Evolutionary conservation across 1,140 invertebrate species (phyloP).

Genomic region (Venustaconcha ellipsiformis): DNA sequence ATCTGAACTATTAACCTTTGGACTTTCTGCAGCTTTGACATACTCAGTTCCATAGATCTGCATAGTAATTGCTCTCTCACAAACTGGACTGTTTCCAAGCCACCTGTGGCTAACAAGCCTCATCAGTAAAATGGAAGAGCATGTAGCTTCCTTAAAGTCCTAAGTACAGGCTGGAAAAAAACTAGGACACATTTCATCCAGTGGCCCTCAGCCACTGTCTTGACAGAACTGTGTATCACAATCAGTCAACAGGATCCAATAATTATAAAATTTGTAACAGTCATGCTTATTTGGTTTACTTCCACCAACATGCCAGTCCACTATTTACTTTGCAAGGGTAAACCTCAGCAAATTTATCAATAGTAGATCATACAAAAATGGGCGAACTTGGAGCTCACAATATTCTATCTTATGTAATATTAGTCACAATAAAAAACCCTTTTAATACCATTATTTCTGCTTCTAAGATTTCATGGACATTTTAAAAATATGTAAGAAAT

Average conservation of each 20-base stretch:
- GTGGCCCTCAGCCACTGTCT: conserved; percentile 17
- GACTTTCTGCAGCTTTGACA: conserved; percentile 7
- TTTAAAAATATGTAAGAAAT: too few relatives aligned
- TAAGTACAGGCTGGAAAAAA: conserved; percentile 29
- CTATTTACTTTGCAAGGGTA: too few relatives aligned
- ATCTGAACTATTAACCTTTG: conserved; percentile 5
- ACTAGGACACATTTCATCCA: conserved; percentile 16
- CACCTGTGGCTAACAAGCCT: conserved; percentile 24
- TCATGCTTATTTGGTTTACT: neutral
- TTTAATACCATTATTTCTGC: too few relatives aligned
- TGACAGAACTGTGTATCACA: conserved; percentile 34
- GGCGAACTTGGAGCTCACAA: too few relatives aligned
- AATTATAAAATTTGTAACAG: conserved; percentile 19
- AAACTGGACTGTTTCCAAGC: conserved; percentile 27
- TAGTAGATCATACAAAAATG: too few relatives aligned
- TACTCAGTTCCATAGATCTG: conserved; percentile 2
- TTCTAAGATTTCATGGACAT: too few relatives aligned
- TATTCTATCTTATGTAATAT: too few relatives aligned
- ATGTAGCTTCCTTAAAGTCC: conserved; percentile 17
- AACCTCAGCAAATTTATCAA: too few relatives aligned
- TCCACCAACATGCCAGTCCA: too few relatives aligned
- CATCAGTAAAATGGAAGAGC: neutral
- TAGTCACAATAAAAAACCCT: too few relatives aligned
- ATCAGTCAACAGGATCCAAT: conserved; percentile 42
- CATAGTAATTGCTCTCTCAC: conserved; percentile 10